These are phyloP conservation scores for Vidua macroura DNA, from an alignment of 2,113 vertebrate genomes.

Conservation along the genomic window DNA sequence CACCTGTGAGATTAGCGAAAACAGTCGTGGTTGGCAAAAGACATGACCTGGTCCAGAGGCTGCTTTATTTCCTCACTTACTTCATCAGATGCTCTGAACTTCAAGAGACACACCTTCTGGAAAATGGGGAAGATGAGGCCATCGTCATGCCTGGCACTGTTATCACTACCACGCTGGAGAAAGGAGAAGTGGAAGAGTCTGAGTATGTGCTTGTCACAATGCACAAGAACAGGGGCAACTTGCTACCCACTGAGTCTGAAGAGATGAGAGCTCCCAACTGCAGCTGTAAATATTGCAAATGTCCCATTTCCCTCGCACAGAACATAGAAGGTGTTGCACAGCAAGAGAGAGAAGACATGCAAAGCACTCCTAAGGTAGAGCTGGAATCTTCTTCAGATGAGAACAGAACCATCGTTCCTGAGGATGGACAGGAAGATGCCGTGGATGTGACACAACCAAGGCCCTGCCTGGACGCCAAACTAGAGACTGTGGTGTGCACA, in stretches of 20 bases:
- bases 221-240: constrained; percentile 88
- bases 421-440: constrained; percentile 67
- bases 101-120: constrained; percentile 91
- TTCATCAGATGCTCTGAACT: constrained; percentile 98
- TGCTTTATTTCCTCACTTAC: constrained; percentile 97
- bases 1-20: constrained; percentile 90
- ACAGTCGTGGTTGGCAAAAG: constrained; percentile 92
- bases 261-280: constrained; percentile 76
- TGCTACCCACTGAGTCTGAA: constrained; percentile 76
- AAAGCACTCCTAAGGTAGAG: constrained; percentile 74
- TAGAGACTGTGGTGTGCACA: constrained; percentile 79
- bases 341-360: constrained; percentile 61
- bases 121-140: constrained; percentile 91
- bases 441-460: constrained; percentile 58
- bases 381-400: constrained; percentile 66
- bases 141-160: constrained; percentile 95
- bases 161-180: constrained; percentile 94
- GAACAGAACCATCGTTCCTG: constrained; percentile 38
- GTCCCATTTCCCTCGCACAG: constrained; percentile 68
- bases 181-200: constrained; percentile 95
- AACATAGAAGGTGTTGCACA: constrained; percentile 54
- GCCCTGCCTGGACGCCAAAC: constrained; percentile 69
- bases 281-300: constrained; percentile 84
- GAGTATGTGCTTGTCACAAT: constrained; percentile 96
- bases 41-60: constrained; percentile 92